Base-by-base conservation (phyloP, 2,888 invertebrate genomes). In the Lasius platythorax region DNA sequence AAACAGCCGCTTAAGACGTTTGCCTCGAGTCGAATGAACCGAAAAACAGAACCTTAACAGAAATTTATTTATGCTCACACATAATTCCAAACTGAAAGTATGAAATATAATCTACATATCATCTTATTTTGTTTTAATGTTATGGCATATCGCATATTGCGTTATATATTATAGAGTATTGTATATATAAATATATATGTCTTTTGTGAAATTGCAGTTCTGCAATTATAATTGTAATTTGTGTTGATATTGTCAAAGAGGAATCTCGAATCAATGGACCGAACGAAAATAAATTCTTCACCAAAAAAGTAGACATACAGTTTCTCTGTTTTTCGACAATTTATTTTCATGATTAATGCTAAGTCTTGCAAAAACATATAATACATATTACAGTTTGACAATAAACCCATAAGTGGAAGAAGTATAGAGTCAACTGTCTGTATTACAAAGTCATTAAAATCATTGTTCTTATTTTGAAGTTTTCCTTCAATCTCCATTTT, bases 301-400 rank as follows among this genome's bases (percentile, higher is more conserved):
- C 2, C 28, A 33, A 30, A 46, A 23, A 1, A 63, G 15, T 56
- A 4, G 12, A 28, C 28, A 15, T 12, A 46, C 2, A 30, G 3
- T 23, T 50, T 63, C n/a, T 33, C 74, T 81, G 37, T 87, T 84
- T 88, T 85, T 91, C 91, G 91, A 91, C 89, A 88, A 93, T 92
- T 94, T 93, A 93, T 94, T 93, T 91, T 85, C 84, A n/a, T n/a
- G 74, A 91, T 93, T 92, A 93, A 89, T 90, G 92, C 92, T 94
- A 93, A 92, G 89, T 91, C 92, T 94, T 94, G 94, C 92, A 94
- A 94, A 94, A 94, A 94, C 93, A 93, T 94, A 94, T 94, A 92
- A 93, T 93, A 94, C 93, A 94, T 91, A 92, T 92, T 92, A 93
- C 91, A 93, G 92, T 89, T 93, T 88, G 92, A 92, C 91, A 91